A percentile compares a stretch with the other conserved stretches of the same genome.
Conservation (phyloP, 2,888 invertebrate genomes). For the Cantharis flavilabris region DNA sequence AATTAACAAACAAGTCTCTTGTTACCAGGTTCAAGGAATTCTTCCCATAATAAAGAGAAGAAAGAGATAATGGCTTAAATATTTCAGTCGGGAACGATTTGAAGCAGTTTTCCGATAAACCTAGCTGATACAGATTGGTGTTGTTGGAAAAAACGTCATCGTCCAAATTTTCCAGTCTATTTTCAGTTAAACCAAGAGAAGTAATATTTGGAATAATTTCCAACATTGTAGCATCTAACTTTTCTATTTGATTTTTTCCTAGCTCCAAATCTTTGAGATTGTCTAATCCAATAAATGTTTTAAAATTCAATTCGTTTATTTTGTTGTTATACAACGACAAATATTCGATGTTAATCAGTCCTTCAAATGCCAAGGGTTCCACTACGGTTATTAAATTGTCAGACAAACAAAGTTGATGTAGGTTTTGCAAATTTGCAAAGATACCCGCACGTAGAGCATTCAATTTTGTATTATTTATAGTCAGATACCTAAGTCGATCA, state of each 20-base stretch:
- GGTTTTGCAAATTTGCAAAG: background rate
- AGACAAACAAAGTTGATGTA: background rate
- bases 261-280: slow-evolving; percentile 4
- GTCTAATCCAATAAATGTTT: slow-evolving; percentile 5
- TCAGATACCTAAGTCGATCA: background rate
- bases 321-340: background rate
- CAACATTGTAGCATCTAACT: background rate
- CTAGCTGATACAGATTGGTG: background rate
- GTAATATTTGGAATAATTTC: background rate
- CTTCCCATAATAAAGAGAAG: background rate
- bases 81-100: background rate
- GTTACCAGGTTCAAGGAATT: background rate
- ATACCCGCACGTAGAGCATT: background rate
- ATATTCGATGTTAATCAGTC: background rate
- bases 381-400: background rate
- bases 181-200: background rate
- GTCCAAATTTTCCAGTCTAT: background rate
- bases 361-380: background rate
- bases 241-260: background rate
- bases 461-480: slow-evolving; percentile 9
- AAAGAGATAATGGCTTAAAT: background rate
- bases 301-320: background rate
- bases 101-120: background rate
- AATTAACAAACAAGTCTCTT: background rate
- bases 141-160: background rate